Conservation (phyloP, 2,888 invertebrate species). For the Caenorhabditis afra region DNA sequence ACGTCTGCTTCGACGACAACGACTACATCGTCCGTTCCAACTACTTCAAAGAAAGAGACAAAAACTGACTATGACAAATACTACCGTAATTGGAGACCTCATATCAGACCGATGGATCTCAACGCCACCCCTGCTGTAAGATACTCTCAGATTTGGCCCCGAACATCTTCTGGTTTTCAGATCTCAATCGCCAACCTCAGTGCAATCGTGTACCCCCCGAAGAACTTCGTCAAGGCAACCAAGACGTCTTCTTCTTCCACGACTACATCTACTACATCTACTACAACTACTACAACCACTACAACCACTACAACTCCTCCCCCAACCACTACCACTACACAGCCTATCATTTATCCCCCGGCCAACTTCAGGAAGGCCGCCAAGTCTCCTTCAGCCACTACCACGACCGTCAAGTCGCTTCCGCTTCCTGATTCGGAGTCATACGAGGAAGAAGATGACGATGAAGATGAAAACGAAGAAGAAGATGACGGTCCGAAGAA, state of each 20-base stretch:
- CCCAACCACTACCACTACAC: conserved; percentile 17
- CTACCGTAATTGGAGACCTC: conserved; percentile 12
- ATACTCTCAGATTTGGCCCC: not conserved
- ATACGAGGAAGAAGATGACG: not conserved
- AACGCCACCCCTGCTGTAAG: conserved; percentile 28
- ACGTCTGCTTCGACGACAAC: conserved; percentile 7
- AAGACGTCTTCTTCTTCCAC: conserved; percentile 16
- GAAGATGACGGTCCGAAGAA: not conserved
- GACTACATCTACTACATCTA: conserved; percentile 11
- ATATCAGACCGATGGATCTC: conserved; percentile 30
- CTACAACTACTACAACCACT: conserved; percentile 10
- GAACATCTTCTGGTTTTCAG: conserved; percentile 4
- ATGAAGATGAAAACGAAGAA: conserved; percentile 5
- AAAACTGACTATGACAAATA: conserved; percentile 18
- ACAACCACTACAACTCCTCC: conserved; percentile 6
- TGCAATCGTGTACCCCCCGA: conserved; percentile 55
- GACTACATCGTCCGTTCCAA: not conserved
- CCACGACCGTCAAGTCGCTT: conserved; percentile 4
- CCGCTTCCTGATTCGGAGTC: not conserved
- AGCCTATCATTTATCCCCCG: conserved; percentile 41
- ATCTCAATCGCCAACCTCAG: conserved; percentile 6
- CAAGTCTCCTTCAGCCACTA: conserved; percentile 6
- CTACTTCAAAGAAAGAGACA: not conserved
- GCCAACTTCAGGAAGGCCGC: conserved; percentile 26
- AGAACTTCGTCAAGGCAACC: conserved; percentile 23